Base-by-base conservation (phyloP, 2,888 invertebrate species). In the Limnephilus auricula region DNA sequence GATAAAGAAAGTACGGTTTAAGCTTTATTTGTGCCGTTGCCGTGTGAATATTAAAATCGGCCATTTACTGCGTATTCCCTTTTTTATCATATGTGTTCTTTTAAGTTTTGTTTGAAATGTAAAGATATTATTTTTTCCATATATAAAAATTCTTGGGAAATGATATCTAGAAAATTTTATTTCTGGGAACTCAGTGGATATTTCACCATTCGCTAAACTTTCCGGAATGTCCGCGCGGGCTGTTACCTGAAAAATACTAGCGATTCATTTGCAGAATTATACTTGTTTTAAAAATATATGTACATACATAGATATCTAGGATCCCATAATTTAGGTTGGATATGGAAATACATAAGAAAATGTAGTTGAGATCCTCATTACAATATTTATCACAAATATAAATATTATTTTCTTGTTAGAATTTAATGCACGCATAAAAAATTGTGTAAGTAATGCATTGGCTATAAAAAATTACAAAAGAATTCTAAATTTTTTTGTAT, bases 241-340 rank as follows among this genome's bases (percentile, higher is more conserved):
- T 92, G 92, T 90, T 92, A 91, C 92, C 92, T 91, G 89, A 87
- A 90, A 92, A 90, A 91, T 91, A 78, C 78, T 78, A 78, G 65
- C 87, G n/a, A 91, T 91, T 90, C 91, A 90, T 91, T 91, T 80
- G 31, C 40, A 80, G 79, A 86, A 91, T 91, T 83, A 89, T 84
- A 79, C 25, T 65, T 65, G 65, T 25, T 65, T n/a, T 65, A 25
- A 25, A 65, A 65, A 65, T 65, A n/a, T 65, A 65, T 25, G 65
- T 25, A 65, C 9, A 65, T 25, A 25, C 25, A 18, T 25, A 65
- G 25, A 9, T 9, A 65, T 65, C 25, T 25, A 25, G 6, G 25
- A 25, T 18, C 2, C 65, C 25, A 65, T 6, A n/a, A 65, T 9
- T 65, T 65, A n/a, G 25, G 18, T 65, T 50, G 18, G 18, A n/a